Percentiles rank a stretch among this genome's conserved stretches.
Conservation (phyloP, 30 jellyfish, hydroid and myxozoan genomes). For the Aurelia sp. region DNA sequence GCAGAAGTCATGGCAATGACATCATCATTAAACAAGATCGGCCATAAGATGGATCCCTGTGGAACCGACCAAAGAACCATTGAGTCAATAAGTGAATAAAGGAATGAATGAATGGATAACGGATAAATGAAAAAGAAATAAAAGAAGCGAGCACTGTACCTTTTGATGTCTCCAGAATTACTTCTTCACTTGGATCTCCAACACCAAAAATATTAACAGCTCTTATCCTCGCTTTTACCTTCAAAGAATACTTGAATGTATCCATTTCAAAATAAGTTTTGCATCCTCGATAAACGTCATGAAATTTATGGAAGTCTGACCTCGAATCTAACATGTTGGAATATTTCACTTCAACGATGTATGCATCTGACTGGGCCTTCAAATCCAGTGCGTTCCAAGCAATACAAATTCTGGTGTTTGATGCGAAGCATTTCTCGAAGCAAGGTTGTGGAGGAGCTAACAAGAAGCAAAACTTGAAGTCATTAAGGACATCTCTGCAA, state of each 20-base stretch:
- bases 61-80: no score
- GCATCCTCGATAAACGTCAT: conserved; percentile 62
- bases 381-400: conserved; percentile 43
- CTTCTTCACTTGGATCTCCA: conserved; percentile 68
- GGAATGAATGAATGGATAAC: no score
- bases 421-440: conserved; percentile 30
- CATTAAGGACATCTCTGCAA: no score
- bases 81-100: no score
- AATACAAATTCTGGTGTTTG: conserved; percentile 22
- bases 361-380: not conserved
- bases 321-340: not conserved
- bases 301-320: not conserved
- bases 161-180: conserved; percentile 47
- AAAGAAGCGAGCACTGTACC: conserved; percentile 5
- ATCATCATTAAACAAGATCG: no score
- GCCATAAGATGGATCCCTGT: no score
- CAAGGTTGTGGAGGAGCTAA: conserved; percentile 40
- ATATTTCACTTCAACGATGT: conserved; percentile 37
- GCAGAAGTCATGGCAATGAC: no score
- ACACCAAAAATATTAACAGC: conserved; percentile 66
- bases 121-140: no score
- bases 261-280: conserved; percentile 41
- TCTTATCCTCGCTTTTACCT: conserved; percentile 52
- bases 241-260: conserved; percentile 27
- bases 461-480: not conserved